Evolutionary conservation across 2,888 invertebrate species (phyloP).

Genomic region (Emmelina monodactyla): DNA sequence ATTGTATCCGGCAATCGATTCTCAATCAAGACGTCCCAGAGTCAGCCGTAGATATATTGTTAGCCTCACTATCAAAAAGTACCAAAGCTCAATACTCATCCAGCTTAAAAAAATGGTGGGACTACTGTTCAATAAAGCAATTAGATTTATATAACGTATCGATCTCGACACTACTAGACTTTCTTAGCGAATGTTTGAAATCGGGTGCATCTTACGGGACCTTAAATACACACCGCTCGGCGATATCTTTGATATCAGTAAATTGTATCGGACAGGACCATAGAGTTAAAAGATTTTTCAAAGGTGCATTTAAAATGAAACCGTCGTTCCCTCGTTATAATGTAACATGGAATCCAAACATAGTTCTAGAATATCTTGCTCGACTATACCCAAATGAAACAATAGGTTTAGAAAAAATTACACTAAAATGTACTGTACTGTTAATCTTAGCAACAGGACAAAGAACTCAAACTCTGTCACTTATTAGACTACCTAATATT

Average conservation of each 20-base stretch:
- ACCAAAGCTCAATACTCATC: conserved; percentile 8
- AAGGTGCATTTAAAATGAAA: conserved; percentile 11
- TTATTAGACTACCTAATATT: conserved; percentile 12
- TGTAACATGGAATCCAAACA: conserved; percentile 11
- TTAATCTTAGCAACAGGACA: conserved; percentile 12
- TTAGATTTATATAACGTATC: conserved; percentile 3
- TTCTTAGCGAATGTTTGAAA: conserved; percentile 5
- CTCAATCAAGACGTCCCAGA: conserved; percentile 5
- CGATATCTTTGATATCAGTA: conserved; percentile 11
- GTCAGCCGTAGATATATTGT: conserved; percentile 9
- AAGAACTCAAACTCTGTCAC: conserved; percentile 12
- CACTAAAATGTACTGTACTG: conserved; percentile 6
- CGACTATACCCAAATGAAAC: neutral
- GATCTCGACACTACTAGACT: conserved; percentile 4
- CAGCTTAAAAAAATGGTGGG: conserved; percentile 12
- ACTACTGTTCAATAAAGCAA: conserved; percentile 5
- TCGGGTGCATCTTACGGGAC: conserved; percentile 11
- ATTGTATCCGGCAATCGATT: conserved; percentile 12
- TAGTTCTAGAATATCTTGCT: conserved; percentile 8
- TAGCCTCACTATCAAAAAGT: conserved; percentile 9
- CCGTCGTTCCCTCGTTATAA: conserved; percentile 9
- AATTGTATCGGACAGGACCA: conserved; percentile 6
- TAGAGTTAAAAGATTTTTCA: conserved; percentile 12
- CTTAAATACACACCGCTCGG: conserved; percentile 13
- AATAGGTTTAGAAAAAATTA: conserved; percentile 2